These are phyloP conservation scores for Rapana venosa DNA, from an alignment of 2,888 invertebrate genomes.

Conservation along the genomic window DNA sequence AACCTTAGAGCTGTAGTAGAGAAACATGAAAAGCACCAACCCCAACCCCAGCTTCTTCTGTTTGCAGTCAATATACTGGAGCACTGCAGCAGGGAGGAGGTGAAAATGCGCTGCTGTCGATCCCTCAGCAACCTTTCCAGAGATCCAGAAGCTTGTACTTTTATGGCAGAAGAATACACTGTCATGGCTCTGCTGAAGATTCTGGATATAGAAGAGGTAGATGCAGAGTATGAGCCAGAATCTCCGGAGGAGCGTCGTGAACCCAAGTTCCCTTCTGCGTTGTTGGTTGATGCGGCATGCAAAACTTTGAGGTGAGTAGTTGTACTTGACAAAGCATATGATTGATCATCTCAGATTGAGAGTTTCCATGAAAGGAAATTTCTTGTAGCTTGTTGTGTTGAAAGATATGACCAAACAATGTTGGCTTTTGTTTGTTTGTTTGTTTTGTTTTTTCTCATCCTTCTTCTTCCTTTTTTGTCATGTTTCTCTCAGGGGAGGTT, in stretches of 20 bases:
- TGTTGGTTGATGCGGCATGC: slow-evolving; percentile 31
- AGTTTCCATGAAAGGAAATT: too few relatives aligned
- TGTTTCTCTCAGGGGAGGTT: too few relatives aligned
- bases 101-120: slow-evolving; percentile 38
- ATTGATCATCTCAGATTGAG: too few relatives aligned
- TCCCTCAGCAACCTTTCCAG: slow-evolving; percentile 35
- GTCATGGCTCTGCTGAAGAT: slow-evolving; percentile 9
- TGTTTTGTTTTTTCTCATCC: too few relatives aligned
- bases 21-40: too few relatives aligned
- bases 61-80: slow-evolving; percentile 28
- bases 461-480: too few relatives aligned
- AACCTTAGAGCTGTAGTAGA: too few relatives aligned
- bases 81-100: slow-evolving; percentile 16
- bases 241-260: neutral
- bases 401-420: too few relatives aligned
- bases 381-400: too few relatives aligned
- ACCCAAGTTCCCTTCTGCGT: slow-evolving; percentile 17
- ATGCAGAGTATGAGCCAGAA: neutral
- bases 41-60: neutral
- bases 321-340: too few relatives aligned
- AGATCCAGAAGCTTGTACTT: neutral
- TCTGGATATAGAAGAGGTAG: slow-evolving; percentile 20
- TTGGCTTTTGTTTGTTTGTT: too few relatives aligned
- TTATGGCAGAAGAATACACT: slow-evolving; percentile 10
- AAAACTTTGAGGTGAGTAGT: slow-evolving; percentile 24